These are phyloP conservation scores for Montipora capitata DNA, from an alignment of 92 coral and sea anemone species.

Conservation along the genomic window DNA sequence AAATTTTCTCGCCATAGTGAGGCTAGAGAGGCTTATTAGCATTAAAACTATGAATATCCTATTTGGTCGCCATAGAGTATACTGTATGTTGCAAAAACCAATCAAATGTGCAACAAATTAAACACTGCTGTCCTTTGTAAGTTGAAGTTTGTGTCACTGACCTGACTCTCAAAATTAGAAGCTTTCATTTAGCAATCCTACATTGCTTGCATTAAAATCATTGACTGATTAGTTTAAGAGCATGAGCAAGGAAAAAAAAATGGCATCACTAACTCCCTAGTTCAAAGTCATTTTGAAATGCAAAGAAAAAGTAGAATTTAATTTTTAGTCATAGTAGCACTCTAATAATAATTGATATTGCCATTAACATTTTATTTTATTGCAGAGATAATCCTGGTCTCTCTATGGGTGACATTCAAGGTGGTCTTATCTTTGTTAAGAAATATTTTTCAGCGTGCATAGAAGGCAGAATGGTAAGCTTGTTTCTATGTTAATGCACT, in stretches of 20 bases:
- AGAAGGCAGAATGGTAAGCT: constrained; percentile 39
- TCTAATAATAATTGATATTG: no score
- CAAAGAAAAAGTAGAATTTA: no score
- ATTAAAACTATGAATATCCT: no score
- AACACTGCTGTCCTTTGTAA: no score
- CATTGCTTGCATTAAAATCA: background rate
- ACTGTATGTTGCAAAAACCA: no score
- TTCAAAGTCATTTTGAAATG: no score
- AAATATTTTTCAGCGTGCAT: constrained; percentile 42
- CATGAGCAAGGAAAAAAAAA: background rate
- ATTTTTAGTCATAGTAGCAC: background rate
- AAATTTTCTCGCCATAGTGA: no score
- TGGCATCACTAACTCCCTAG: no score
- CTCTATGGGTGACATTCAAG: constrained; percentile 48
- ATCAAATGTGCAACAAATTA: no score
- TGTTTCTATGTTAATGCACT: background rate
- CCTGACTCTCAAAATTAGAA: background rate
- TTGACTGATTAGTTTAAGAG: background rate
- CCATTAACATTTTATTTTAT: background rate
- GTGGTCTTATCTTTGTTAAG: constrained; percentile 71
- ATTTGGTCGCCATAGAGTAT: no score
- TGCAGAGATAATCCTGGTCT: constrained; percentile 55
- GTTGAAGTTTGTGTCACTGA: no score
- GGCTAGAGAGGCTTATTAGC: no score
- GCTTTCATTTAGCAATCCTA: background rate